Base-by-base conservation (phyloP, 2,888 invertebrate genomes). In the Drosophila planitibia region DNA sequence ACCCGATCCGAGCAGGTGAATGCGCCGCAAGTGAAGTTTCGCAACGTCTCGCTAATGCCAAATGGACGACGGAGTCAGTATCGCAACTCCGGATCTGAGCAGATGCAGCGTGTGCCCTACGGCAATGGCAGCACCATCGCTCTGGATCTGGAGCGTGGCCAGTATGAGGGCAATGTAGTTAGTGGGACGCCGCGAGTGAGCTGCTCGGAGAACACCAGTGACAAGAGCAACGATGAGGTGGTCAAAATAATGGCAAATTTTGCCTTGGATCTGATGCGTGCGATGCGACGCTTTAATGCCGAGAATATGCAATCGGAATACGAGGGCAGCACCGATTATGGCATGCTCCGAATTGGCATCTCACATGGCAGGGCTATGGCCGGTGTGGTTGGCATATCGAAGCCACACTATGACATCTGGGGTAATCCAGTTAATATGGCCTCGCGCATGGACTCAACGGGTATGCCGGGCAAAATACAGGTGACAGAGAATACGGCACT, bases 361-460 rank as follows among this genome's bases (percentile, higher is more conserved):
- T 97, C 97, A 41, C 96, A 97, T 90, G 99, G 99, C 0, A 96
- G 97, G 83, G 96, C 98, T 9, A 97, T 98, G 75, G 98, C 99
- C 0, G 99, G 99, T 4, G 98, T 99, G 0, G 98, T 99, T 4
- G 99, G 98, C 0, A 97, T 97, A 0, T 96, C 97, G 74, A 99
- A 99, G 91, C 99, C 99, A 0, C 95, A 98, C 54, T 99, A 98
- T 92, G 99, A 99, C 92, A 98, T 99, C 90, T 99, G 99, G 98
- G 99, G 99, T 0, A 97, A 99, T 93, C 97, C 98, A 0, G 99
- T 99, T 0, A 99, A 99, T 93, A 97, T 99, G 95, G 98, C 99
- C 4, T 98, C 98, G 0, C 95, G 99, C 88, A 98, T 99, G 98
- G 99, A 99, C 91, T 97, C 97, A 0, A 97, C 97, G 2, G 99